Base-by-base conservation (phyloP, 92 coral and sea anemone genomes). In the Palythoa grandis region DNA sequence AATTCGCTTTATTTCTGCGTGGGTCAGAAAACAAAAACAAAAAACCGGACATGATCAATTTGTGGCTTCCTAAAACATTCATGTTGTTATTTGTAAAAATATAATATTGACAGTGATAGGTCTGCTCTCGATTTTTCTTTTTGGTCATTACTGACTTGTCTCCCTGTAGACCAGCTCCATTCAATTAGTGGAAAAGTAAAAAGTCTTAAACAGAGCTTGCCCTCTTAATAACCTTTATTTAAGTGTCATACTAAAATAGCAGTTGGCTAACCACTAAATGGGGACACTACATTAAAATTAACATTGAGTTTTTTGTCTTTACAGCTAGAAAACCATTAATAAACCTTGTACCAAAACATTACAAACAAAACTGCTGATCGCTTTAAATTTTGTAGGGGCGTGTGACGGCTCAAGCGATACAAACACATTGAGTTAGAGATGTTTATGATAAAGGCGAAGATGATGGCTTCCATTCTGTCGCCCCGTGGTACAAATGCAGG, bases 41-140 rank as follows among this genome's bases (percentile, higher is more conserved):
- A 60, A 78, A n/a, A n/a, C n/a, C n/a, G n/a, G 58, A 38, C 83
- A 38, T 39, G 56, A 60, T 37, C 39, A 78, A 78, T 78, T 60
- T 78, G 83, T 60, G 83, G 83, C 72, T 78, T 60, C 72, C 83
- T 78, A 37, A 78, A 78, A 78, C 56, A 78, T 78, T 78, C 60
- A 78, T 78, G 11, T 78, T 38, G 52, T 39, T 78, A 60, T 60
- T 58, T 60, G 72, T 60, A 78, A 78, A 78, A 78, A 37, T 19
- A 35, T 78, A 78, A 78, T 78, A 71, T 63, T 19, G 19, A 63
- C 35, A 63, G 24, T 5, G 25, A 20, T 63, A 63, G 9, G 10
- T 63, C 2, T 63, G 20, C 22, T 63, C 69, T 63, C 24, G 69
- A 19, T 0, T 17, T 61, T 61, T 63, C 35, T 63, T 60, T 60